Base-by-base conservation (phyloP, 2,113 vertebrate genomes). In the Struthio camelus region DNA sequence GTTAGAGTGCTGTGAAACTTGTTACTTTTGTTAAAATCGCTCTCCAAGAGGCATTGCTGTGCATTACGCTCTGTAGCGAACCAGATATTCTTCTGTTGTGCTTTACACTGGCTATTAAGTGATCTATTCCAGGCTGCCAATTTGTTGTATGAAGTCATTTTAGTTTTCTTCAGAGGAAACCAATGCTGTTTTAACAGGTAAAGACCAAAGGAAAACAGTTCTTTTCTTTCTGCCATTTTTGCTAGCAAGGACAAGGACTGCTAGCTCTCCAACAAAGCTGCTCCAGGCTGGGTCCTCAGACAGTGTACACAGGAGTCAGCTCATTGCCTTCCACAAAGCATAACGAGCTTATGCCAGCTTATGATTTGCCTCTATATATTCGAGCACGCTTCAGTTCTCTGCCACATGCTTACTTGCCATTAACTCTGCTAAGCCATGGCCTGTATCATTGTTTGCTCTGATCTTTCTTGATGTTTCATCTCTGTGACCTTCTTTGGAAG, bases 111-210 rank as follows among this genome's bases (percentile, higher is more conserved):
- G 42, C 90, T 95, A 71, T 88, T 95, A 89, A 90, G 76, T 85
- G 69, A 84, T 12, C 53, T 6, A 94, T 75, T 94, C 69, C 80
- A 95, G 85, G 72, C 94, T 93, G 65, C 59, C 94, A 93, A 64
- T 86, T 67, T 14, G 1, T 70, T 86, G 10, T 59, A 11, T 48
- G 85, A 78, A 93, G 85, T 84, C 93, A 90, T 95, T 95, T 94
- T 84, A 90, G 76, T 81, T 90, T 91, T 78, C 69, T 94, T 95
- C 83, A 94, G 94, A 94, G 80, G 59, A 71, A 94, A 71, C 64
- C 53, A 54, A 83, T 78, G 46, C 44, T 54, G 92, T 93, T 95
- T 93, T 71, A 96, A 91, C 58, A 96, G 96, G 87, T 4, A 90
- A 71, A 78, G 20, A 24, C 19, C 42, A 19, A 44, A 12, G 20